phyloP scores from a whole-genome alignment of 2,113 vertebrate species.

The Otocyon megalotis region DNA sequence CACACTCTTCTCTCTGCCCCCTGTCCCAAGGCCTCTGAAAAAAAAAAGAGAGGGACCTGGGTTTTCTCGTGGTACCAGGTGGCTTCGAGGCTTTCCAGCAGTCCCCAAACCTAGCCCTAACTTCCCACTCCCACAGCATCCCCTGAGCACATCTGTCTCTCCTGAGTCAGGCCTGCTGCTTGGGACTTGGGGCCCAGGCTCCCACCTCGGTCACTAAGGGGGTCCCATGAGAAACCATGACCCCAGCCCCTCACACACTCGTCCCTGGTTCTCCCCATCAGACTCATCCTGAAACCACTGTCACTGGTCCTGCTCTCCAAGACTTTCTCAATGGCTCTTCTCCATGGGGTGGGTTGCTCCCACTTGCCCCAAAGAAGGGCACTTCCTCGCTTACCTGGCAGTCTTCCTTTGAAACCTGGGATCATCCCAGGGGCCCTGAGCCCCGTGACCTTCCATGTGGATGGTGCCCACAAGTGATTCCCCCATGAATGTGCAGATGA shows the following conservation, averaged over 20 bases:
- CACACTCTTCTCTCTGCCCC: not conserved
- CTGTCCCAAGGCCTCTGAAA: not conserved
- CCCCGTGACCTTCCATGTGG: not conserved
- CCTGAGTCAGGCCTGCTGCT: not conserved
- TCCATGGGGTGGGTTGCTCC: not conserved
- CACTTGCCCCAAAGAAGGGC: not conserved
- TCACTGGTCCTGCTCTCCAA: not conserved
- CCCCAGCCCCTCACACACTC: not conserved
- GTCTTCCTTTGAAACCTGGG: too few species aligned
- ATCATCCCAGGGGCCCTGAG: rapidly evolving
- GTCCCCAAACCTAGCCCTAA: not conserved
- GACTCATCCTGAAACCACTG: not conserved
- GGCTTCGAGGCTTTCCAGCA: not conserved
- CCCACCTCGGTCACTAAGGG: not conserved
- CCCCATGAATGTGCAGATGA: not conserved
- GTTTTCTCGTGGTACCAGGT: too few species aligned
- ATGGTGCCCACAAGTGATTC: not conserved
- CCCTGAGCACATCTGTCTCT: not conserved
- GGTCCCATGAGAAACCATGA: rapidly evolving
- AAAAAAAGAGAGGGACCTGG: not conserved
- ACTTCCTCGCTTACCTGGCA: too few species aligned
- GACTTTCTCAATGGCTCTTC: not conserved
- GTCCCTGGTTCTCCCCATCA: not conserved
- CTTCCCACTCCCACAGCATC: not conserved
- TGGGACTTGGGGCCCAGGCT: not conserved